Evolutionary conservation across 2,113 vertebrate species (phyloP), one percentile per base, ranked within the genome.

Genomic region (Pseudolaguvia tuberculata): DNA sequence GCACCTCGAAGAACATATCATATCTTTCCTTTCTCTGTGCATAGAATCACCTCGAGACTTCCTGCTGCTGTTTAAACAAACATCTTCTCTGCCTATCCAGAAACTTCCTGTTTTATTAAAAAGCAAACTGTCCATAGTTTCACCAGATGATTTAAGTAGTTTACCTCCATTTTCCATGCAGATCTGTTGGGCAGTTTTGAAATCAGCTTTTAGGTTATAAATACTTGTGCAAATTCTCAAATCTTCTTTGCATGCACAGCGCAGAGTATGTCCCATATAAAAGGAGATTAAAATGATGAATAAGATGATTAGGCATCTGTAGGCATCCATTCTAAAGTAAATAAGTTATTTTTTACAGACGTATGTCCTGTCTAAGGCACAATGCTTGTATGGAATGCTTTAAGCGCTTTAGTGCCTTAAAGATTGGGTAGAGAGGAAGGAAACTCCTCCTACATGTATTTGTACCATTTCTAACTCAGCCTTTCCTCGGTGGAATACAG

Each of bases 81-180:
- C 4, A 0, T 52, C 77, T 6, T 57, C 42, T 11, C 82, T 82
- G 23, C 87, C 89, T 11, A 90, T 88, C 91, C 91, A 92, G 79
- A 86, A 85, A 65, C 82, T 14, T 55, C 87, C 88, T 1, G 77
- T 51, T 2, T 21, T 25, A 58, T 79, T 57, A 35, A 83, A 77
- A 15, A 15, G 55, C 13, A 82, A 7, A 6, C 76, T 51, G 2
- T 45, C 17, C 0, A 70, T 55, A 57, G 0, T 17, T 56, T 21
- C 42, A 57, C 39, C 58, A 12, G 39, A 65, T 35, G 85, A 62
- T 2, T 75, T 73, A 73, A 88, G 59, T 9, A 90, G 62, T 18
- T 82, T 80, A 45, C 87, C 90, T 3, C 80, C 80, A 17, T 52
- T 70, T 5, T 71, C n/a, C 5, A 18, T 67, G 67, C 89, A 92